Evolutionary conservation across 1,140 invertebrate species (phyloP), one percentile per base, ranked within the genome.

Genomic region (Penaeus chinensis): DNA sequence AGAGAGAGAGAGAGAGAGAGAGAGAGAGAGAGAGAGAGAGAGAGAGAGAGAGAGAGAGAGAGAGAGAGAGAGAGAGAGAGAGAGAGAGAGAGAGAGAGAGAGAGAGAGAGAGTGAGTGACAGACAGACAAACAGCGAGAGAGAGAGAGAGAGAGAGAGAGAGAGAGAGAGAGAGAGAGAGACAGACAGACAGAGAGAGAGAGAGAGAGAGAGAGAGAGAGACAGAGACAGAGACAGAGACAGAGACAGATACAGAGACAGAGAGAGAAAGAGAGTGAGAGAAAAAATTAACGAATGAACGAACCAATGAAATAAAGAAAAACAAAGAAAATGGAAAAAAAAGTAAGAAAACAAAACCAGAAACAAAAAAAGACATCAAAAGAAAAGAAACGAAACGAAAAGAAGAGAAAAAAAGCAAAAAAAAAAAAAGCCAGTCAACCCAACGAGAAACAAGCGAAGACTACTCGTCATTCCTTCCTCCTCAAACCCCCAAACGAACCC

Each of bases 1-100:
- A 69, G 66, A 71, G n/a, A 71, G 66, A 71, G 66, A 71, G n/a
- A 24, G 66, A 71, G 66, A n/a, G 66, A 69, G 66, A 69, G 66
- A n/a, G 66, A 69, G 66, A 69, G 20, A n/a, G 20, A 69, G 66
- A 69, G 66, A 71, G n/a, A 24, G 66, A 71, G 66, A 71, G 66
- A 71, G 66, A 71, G 66, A 71, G 32, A 24, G 66, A 32, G 66
- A 71, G 32, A n/a, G n/a, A 71, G 66, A 71, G 66, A n/a, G 32
- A 24, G 22, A 71, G 54, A 54, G 54, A 54, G 54, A 54, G 54
- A 54, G 54, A 54, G 66, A 24, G 66, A 71, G 66, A 71, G 66
- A 71, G 66, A 71, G 66, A 71, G 66, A 71, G 20, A 69, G 66
- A 69, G 66, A 69, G 66, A 69, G 20, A 69, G 66, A 69, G 66